These are phyloP conservation scores for Sceloporus tristichus DNA, from an alignment of 2,113 vertebrate genomes.

Conservation along the genomic window DNA sequence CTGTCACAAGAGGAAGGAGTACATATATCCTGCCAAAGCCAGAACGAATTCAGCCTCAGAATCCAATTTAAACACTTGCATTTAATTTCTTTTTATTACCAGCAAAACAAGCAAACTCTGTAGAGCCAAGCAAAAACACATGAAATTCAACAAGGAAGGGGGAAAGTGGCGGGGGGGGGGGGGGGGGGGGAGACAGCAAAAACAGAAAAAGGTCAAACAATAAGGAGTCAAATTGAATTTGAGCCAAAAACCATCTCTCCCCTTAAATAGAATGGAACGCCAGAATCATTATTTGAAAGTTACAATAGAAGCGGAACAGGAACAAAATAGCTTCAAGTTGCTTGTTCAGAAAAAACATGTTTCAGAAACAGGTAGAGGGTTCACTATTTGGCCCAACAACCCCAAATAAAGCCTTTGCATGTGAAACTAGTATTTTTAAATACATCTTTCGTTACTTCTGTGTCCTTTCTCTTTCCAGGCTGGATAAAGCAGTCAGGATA, in stretches of 20 bases:
- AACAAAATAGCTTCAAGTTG: not conserved
- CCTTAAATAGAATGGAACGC: not conserved
- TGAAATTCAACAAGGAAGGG: not conserved
- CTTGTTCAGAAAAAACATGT: not conserved
- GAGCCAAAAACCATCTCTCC: not conserved
- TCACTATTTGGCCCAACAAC: not conserved
- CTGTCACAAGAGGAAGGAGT: rapidly evolving
- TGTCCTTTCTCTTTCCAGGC: not conserved
- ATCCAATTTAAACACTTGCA: not conserved
- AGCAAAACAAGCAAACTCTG: not conserved
- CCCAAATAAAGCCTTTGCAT: not conserved
- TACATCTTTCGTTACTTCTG: not conserved
- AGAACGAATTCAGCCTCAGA: rapidly evolving
- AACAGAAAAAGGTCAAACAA: not conserved
- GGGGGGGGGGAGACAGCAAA: not conserved
- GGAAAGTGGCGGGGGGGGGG: not conserved
- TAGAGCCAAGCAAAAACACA: not conserved
- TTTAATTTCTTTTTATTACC: not conserved
- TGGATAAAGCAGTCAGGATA: not conserved
- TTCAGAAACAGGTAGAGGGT: not conserved
- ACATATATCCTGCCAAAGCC: not conserved
- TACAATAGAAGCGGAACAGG: not conserved
- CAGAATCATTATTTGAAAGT: not conserved
- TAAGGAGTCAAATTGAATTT: slow-evolving; percentile 6
- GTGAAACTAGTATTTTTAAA: not conserved